Evolutionary conservation across 2,888 invertebrate species (phyloP).

Genomic region (Nymphalis urticae): DNA sequence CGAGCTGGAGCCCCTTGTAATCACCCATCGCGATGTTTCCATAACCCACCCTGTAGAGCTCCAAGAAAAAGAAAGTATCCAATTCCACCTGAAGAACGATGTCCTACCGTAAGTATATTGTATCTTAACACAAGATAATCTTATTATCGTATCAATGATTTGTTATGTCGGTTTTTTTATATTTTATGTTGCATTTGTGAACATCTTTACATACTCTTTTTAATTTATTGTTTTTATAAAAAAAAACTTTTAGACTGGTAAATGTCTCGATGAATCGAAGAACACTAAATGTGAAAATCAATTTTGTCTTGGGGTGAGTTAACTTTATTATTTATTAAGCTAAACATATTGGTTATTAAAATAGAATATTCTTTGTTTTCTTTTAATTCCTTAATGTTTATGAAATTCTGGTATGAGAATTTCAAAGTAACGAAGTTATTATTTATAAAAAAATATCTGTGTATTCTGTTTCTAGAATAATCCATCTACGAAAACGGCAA

Average conservation of each 20-base stretch:
- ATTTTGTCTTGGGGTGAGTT: slow-evolving; percentile 53
- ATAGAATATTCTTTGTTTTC: too few relatives aligned
- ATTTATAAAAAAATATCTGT: not conserved
- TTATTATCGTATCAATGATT: too few relatives aligned
- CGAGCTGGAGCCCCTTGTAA: slow-evolving; percentile 64
- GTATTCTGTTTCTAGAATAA: slow-evolving; percentile 47
- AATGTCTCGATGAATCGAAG: slow-evolving; percentile 45
- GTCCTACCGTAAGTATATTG: slow-evolving; percentile 48
- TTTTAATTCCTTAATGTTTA: too few relatives aligned
- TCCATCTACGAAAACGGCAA: slow-evolving; percentile 47
- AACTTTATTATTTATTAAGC: not conserved
- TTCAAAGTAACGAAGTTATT: too few relatives aligned
- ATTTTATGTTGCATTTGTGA: too few relatives aligned
- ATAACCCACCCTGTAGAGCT: slow-evolving; percentile 66
- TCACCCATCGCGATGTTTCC: slow-evolving; percentile 64
- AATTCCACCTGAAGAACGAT: slow-evolving; percentile 44
- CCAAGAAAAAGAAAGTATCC: slow-evolving; percentile 46
- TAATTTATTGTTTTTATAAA: not conserved
- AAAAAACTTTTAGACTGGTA: slow-evolving; percentile 45
- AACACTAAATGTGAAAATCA: slow-evolving; percentile 48
- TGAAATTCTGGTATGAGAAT: too few relatives aligned
- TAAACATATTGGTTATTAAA: too few relatives aligned
- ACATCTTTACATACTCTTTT: too few relatives aligned
- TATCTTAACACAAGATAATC: too few relatives aligned
- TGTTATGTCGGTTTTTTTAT: too few relatives aligned